phyloP scores from a whole-genome alignment of 2,797 vertebrate species.

The Otus scops region DNA sequence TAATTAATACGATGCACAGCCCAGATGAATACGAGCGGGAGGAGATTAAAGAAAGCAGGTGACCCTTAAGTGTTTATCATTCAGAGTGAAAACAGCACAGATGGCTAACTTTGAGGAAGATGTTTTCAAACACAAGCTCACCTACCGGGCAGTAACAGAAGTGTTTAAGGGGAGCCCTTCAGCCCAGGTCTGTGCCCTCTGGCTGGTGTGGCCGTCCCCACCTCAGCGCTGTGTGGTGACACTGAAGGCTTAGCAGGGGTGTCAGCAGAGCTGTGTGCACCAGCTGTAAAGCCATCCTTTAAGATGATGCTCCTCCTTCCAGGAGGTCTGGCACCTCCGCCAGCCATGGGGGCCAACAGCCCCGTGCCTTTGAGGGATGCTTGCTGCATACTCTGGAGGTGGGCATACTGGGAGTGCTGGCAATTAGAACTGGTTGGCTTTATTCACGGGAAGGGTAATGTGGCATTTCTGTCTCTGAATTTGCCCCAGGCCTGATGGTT shows the following conservation, averaged over 20 bases:
- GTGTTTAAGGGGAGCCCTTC: not conserved
- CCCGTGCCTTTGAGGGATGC: not conserved
- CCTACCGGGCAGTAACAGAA: not conserved
- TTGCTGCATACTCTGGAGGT: not conserved
- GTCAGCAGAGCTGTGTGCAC: fast-evolving
- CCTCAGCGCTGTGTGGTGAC: not conserved
- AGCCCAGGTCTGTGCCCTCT: not conserved
- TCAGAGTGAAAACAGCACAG: not conserved
- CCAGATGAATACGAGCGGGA: not conserved
- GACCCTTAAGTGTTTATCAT: not conserved
- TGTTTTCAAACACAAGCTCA: not conserved
- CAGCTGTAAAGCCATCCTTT: not conserved
- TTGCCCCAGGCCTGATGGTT: fast-evolving
- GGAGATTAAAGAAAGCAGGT: slow-evolving; percentile 3
- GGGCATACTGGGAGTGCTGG: not conserved
- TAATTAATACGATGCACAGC: not conserved
- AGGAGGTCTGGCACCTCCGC: not conserved
- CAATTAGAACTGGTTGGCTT: not conserved
- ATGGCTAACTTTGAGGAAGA: not conserved
- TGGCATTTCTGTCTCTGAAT: not conserved
- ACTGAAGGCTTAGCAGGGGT: not conserved
- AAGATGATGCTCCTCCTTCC: fast-evolving
- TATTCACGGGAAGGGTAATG: not conserved
- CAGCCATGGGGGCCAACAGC: not conserved
- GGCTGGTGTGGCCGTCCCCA: not conserved